These are phyloP conservation scores for Chiloscyllium plagiosum DNA, from an alignment of 2,113 vertebrate species.

Conservation along the genomic window DNA sequence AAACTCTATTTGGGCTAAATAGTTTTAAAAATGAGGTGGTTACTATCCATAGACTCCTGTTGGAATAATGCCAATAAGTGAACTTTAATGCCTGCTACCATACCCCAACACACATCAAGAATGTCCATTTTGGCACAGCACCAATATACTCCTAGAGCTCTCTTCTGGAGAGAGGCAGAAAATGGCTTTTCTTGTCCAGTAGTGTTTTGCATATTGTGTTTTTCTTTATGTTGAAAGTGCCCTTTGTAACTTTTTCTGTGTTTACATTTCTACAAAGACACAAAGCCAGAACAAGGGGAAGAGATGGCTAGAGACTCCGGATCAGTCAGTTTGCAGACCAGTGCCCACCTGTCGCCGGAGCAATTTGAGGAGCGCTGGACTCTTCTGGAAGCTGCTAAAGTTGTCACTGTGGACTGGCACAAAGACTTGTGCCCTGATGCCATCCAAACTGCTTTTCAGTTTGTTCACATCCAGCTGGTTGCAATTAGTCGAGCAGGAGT, in stretches of 20 bases:
- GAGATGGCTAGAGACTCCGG: conserved; percentile 39
- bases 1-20: neutral
- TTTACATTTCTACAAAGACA: neutral
- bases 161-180: neutral
- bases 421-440: conserved; percentile 56
- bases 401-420: conserved; percentile 52
- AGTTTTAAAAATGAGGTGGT: neutral
- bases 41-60: neutral
- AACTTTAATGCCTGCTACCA: no score
- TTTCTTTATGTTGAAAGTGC: neutral
- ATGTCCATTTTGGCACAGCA: neutral
- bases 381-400: conserved; percentile 52
- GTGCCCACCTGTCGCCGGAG: conserved; percentile 56
- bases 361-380: conserved; percentile 69
- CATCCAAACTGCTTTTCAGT: conserved; percentile 74
- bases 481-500: conserved; percentile 71
- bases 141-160: neutral
- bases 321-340: conserved; percentile 53
- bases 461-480: conserved; percentile 82
- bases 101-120: no score
- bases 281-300: conserved; percentile 27
- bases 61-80: neutral
- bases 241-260: neutral
- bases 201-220: neutral
- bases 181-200: neutral